These are phyloP conservation scores for Trichopria drosophilae DNA, from an alignment of 2,888 invertebrate genomes.

Conservation along the genomic window DNA sequence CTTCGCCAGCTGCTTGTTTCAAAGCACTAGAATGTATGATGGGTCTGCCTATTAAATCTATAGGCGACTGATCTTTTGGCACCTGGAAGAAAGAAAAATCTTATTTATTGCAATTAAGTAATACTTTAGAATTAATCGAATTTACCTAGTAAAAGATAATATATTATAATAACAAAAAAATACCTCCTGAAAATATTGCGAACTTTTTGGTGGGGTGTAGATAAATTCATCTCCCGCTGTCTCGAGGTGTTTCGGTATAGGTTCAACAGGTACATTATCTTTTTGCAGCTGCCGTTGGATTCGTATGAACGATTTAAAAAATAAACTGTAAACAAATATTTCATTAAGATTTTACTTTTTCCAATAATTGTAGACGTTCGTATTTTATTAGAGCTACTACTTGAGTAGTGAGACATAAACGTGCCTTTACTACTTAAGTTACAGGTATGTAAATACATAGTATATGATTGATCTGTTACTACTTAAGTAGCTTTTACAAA, in stretches of 20 bases:
- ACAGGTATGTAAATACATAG: too few relatives aligned
- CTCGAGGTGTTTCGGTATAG: slow-evolving; percentile 45
- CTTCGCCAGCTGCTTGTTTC: slow-evolving; percentile 88
- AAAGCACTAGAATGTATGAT: slow-evolving; percentile 76
- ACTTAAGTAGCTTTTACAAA: too few relatives aligned
- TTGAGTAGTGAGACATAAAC: too few relatives aligned
- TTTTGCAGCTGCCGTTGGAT: slow-evolving; percentile 60
- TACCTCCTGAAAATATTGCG: slow-evolving; percentile 67
- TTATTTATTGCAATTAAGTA: neutral
- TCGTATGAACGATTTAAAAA: slow-evolving; percentile 67
- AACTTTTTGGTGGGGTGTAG: slow-evolving; percentile 63
- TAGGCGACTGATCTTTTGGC: slow-evolving; percentile 62
- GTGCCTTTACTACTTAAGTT: too few relatives aligned
- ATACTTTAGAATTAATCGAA: neutral
- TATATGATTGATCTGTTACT: too few relatives aligned
- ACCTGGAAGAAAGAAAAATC: slow-evolving; percentile 44
- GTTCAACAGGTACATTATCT: slow-evolving; percentile 27
- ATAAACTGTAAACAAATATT: slow-evolving; percentile 59
- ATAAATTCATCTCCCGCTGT: slow-evolving; percentile 61
- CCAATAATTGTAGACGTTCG: too few relatives aligned
- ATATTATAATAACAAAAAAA: neutral
- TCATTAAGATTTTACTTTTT: neutral
- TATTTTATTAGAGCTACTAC: too few relatives aligned
- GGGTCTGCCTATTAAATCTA: slow-evolving; percentile 79
- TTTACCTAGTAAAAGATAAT: neutral